Percentiles rank a stretch among this genome's conserved stretches.
Evolutionary conservation across 2,888 invertebrate genomes (phyloP).

Genomic region (Schrankia costaestrigalis): DNA sequence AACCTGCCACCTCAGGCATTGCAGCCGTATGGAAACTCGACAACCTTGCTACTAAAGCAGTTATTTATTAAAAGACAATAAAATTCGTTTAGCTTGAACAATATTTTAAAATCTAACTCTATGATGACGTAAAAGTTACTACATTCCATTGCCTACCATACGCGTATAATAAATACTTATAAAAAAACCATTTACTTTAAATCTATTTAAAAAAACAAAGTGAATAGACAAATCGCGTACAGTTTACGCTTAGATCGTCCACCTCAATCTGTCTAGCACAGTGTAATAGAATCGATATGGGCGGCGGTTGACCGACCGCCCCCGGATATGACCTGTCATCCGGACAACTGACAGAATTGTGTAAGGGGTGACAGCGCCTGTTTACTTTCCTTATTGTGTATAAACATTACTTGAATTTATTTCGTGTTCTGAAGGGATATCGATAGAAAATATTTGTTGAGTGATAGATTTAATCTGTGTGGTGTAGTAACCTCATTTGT

Average conservation of each 20-base stretch:
- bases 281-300: constrained; percentile 71
- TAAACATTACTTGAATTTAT: constrained; percentile 54
- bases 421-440: constrained; percentile 31
- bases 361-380: constrained; percentile 51
- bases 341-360: constrained; percentile 59
- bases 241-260: constrained; percentile 35
- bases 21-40: no score
- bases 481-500: no score
- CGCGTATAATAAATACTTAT: no score
- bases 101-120: no score
- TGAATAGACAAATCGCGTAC: constrained; percentile 40
- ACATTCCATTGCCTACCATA: no score
- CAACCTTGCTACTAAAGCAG: no score
- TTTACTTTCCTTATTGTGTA: constrained; percentile 56
- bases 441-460: constrained; percentile 33
- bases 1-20: no score
- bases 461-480: constrained; percentile 7
- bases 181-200: no score
- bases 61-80: no score
- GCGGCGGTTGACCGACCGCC: constrained; percentile 55
- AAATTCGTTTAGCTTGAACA: no score
- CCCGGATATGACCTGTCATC: constrained; percentile 73
- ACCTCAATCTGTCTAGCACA: constrained; percentile 65
- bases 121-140: no score
- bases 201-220: no score